These are phyloP conservation scores for Drosophila paranaensis DNA, from an alignment of 2,888 invertebrate genomes.

Conservation along the genomic window DNA sequence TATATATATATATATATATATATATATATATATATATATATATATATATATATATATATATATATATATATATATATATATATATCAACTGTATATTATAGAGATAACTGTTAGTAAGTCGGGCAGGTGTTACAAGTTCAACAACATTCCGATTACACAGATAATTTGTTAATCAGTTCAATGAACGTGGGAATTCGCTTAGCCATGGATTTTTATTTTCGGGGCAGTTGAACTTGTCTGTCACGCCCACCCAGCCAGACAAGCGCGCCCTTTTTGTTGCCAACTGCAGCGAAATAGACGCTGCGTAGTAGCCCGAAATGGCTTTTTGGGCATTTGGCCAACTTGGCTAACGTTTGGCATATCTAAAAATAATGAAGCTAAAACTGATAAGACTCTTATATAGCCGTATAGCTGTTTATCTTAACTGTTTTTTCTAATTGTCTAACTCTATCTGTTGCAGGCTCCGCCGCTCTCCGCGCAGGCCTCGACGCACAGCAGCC, in stretches of 20 bases:
- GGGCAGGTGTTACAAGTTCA: constrained; percentile 47
- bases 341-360: constrained; percentile 46
- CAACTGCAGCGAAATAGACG: constrained; percentile 35
- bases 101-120: neutral
- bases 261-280: constrained; percentile 31
- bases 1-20: neutral
- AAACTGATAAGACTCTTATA: too few species aligned
- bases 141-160: constrained; percentile 22
- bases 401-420: neutral
- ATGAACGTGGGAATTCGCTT: constrained; percentile 62
- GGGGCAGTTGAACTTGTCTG: constrained; percentile 33
- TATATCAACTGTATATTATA: neutral
- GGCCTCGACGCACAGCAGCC: constrained; percentile 61
- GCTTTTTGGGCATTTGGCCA: constrained; percentile 54
- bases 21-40: neutral
- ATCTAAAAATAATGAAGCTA: constrained; percentile 43
- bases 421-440: constrained; percentile 8
- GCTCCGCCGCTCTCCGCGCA: constrained; percentile 64
- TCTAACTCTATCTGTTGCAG: constrained; percentile 41
- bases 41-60: neutral
- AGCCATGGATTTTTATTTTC: constrained; percentile 29
- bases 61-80: neutral
- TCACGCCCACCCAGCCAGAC: constrained; percentile 3
- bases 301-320: constrained; percentile 56
- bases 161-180: constrained; percentile 56